A percentile compares a stretch with the other conserved stretches of the same genome.
Conservation (phyloP, 1,140 invertebrate genomes). For the Achatina immaculata region DNA sequence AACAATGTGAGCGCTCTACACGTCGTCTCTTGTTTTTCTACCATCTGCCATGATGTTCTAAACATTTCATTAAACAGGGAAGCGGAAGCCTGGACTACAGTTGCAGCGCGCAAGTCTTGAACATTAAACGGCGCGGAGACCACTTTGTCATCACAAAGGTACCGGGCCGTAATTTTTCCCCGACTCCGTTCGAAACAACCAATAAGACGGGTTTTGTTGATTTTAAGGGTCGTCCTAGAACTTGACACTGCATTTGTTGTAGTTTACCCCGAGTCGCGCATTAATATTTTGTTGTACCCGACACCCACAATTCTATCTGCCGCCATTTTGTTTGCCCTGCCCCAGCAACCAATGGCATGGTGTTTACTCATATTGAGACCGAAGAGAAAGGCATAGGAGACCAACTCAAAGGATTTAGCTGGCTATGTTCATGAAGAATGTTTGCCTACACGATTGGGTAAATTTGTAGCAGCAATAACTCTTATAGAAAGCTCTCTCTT, state of each 20-base stretch:
- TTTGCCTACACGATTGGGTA: slow-evolving; percentile 27
- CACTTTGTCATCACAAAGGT: slow-evolving; percentile 10
- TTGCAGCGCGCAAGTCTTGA: background rate
- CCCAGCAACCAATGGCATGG: background rate
- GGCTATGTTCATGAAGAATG: slow-evolving; percentile 3
- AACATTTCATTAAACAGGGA: background rate
- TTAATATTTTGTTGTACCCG: slow-evolving; percentile 11
- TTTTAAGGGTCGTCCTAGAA: slow-evolving; percentile 28
- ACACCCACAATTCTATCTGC: slow-evolving; percentile 1
- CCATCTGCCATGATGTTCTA: slow-evolving; percentile 6
- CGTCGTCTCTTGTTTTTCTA: slow-evolving; percentile 20
- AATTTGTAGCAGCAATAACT: slow-evolving; percentile 18
- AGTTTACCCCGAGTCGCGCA: slow-evolving; percentile 31
- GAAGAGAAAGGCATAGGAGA: background rate
- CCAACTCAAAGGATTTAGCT: slow-evolving; percentile 6
- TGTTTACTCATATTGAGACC: slow-evolving; percentile 26
- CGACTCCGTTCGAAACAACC: background rate
- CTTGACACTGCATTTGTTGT: slow-evolving; percentile 38
- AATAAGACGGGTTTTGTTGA: slow-evolving; percentile 20
- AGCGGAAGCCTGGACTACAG: background rate
- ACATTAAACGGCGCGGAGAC: background rate
- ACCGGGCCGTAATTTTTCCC: background rate
- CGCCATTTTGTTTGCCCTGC: slow-evolving; percentile 5
- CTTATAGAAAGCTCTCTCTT: background rate
- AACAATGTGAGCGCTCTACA: slow-evolving; percentile 16